Percentiles rank a stretch among this genome's conserved stretches.
Evolutionary conservation across 2,888 invertebrate species (phyloP).

Genomic region (Alloplasta piceator): DNA sequence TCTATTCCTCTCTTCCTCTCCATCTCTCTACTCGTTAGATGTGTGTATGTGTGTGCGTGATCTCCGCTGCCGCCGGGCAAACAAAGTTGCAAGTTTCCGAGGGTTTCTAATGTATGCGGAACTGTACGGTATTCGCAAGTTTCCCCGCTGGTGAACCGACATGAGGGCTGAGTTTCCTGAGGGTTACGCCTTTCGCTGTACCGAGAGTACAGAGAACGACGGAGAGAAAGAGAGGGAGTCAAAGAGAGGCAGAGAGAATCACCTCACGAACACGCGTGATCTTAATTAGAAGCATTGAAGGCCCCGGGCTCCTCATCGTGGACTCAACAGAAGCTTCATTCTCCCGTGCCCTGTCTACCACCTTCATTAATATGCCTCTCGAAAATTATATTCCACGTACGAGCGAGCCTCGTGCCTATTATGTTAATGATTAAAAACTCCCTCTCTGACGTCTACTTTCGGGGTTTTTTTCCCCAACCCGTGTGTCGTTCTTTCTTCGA

Average conservation of each 20-base stretch:
- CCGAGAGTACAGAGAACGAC: background rate
- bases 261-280: conserved; percentile 81
- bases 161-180: conserved; percentile 56
- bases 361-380: conserved; percentile 22
- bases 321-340: conserved; percentile 40
- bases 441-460: background rate
- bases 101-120: conserved; percentile 82
- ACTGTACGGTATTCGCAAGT: conserved; percentile 81
- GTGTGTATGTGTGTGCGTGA: conserved; percentile 62
- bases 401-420: conserved; percentile 45
- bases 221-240: background rate
- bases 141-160: conserved; percentile 61
- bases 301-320: conserved; percentile 71
- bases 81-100: conserved; percentile 81
- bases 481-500: conserved; percentile 13
- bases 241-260: conserved; percentile 60
- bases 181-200: conserved; percentile 52
- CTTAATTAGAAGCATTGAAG: conserved; percentile 81
- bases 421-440: conserved; percentile 45
- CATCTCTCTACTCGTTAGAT: conserved; percentile 68
- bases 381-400: conserved; percentile 36
- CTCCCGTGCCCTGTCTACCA: conserved; percentile 1
- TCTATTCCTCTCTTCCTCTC: conserved; percentile 67
- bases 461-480: background rate
- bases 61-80: conserved; percentile 76